Conservation (phyloP, 2,113 vertebrate genomes). For the Plotosus lineatus region DNA sequence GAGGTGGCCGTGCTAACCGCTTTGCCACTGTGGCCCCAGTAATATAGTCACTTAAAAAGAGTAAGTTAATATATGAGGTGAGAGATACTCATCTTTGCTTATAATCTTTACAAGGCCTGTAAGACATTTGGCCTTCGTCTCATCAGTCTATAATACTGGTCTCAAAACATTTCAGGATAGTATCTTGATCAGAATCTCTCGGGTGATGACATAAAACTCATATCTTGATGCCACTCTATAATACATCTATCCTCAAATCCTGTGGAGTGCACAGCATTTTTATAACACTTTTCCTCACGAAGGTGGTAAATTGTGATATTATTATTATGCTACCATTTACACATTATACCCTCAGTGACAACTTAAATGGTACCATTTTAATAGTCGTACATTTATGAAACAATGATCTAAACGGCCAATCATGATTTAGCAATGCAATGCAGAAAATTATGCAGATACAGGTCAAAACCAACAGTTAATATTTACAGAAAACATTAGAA, state of each 20-base stretch:
- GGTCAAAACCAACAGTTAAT: not conserved
- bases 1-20: too few species aligned
- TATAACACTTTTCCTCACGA: not conserved
- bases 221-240: not conserved
- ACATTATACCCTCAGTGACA: not conserved
- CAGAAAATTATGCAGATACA: not conserved
- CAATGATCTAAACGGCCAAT: not conserved
- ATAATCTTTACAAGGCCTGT: not conserved
- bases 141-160: not conserved
- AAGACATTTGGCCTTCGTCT: constrained; percentile 5
- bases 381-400: not conserved
- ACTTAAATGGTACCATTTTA: not conserved
- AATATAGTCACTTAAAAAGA: too few species aligned
- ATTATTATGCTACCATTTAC: not conserved
- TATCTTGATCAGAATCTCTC: not conserved
- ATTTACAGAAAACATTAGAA: not conserved
- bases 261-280: not conserved
- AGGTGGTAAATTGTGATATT: not conserved
- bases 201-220: not conserved
- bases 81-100: constrained; percentile 5
- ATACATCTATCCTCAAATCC: not conserved
- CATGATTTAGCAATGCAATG: not conserved
- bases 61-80: not conserved
- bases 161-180: not conserved
- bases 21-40: too few species aligned